These are phyloP conservation scores for Mus pahari DNA, from an alignment of 2,113 vertebrate genomes.

Conservation along the genomic window DNA sequence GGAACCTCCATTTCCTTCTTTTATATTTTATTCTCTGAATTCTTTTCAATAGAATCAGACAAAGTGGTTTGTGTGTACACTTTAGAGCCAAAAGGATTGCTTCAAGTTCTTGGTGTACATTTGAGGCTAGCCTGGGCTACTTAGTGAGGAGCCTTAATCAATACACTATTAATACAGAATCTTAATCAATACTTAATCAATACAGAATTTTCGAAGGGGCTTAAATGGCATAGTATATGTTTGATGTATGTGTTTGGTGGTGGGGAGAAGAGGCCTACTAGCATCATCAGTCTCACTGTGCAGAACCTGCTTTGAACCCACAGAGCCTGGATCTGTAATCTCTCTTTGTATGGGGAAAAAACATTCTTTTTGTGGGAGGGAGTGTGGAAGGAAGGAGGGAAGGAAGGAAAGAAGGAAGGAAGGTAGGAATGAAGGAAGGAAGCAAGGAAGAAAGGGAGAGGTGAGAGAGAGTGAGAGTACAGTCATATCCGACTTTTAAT, in stretches of 20 bases:
- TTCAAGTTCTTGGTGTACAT: neutral
- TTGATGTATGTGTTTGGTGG: neutral
- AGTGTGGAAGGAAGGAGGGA: neutral
- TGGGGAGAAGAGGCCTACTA: neutral
- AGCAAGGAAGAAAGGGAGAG: neutral
- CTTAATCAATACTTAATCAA: no score
- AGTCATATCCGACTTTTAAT: neutral
- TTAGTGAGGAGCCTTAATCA: neutral
- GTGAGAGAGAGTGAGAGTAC: neutral
- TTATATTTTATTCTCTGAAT: slow-evolving; percentile 43
- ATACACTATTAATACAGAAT: no score
- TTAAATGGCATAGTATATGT: neutral
- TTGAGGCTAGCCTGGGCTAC: neutral
- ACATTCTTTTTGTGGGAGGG: neutral
- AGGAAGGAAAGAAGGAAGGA: neutral
- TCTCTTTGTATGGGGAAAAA: neutral
- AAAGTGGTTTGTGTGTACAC: neutral
- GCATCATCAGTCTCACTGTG: neutral
- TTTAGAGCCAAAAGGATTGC: neutral
- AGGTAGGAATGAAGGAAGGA: neutral
- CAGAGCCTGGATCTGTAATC: neutral
- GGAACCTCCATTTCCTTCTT: neutral
- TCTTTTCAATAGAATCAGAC: slow-evolving; percentile 26
- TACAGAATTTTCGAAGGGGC: neutral
- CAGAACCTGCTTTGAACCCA: neutral